Base-by-base conservation (phyloP, 1,140 invertebrate genomes). In the Diabrotica virgifera region DNA sequence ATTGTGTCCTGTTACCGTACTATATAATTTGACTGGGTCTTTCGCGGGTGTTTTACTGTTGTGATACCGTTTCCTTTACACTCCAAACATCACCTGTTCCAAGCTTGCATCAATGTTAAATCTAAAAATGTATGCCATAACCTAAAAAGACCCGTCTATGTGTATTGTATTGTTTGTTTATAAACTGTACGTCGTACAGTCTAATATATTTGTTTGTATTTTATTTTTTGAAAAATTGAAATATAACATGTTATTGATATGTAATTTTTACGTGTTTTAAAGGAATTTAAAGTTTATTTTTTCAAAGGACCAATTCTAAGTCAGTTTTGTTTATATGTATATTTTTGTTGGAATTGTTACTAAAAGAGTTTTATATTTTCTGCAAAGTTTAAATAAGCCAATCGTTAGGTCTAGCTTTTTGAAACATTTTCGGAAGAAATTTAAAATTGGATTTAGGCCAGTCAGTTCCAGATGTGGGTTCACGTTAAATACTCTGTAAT, bases 291-390 rank as follows among this genome's bases (percentile, higher is more conserved):
- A 46, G 8, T 46, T 46, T 46, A 46, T 46, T 46, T 46, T 46
- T 35, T 54, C n/a, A 12, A 59, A 59, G 58, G 58, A 59, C 58
- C 58, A 59, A 59, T 10, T 59, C 58, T 24, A 38, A 59, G 38
- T 11, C 35, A 58, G 35, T 38, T 37, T 36, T 59, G 6, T 59
- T 59, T 59, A 12, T 11, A 50, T 13, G 14, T 59, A 40, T 59
- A 59, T 59, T 50, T 59, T 51, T 59, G 58, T 59, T 59, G 40
- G 13, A 58, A 13, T 37, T 58, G 8, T 58, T 11, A 12, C 56
- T 35, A 40, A n/a, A 12, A 58, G 13, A 12, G 9, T 12, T 11
- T 51, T 51, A 24, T 24, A 24, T 24, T 24, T 24, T 24, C 24
- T 24, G 24, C 24, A 24, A 24, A 24, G 24, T 24, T 24, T 24